These are phyloP conservation scores for Oreotrochilus melanogaster DNA, from an alignment of 2,113 vertebrate species.

Conservation along the genomic window DNA sequence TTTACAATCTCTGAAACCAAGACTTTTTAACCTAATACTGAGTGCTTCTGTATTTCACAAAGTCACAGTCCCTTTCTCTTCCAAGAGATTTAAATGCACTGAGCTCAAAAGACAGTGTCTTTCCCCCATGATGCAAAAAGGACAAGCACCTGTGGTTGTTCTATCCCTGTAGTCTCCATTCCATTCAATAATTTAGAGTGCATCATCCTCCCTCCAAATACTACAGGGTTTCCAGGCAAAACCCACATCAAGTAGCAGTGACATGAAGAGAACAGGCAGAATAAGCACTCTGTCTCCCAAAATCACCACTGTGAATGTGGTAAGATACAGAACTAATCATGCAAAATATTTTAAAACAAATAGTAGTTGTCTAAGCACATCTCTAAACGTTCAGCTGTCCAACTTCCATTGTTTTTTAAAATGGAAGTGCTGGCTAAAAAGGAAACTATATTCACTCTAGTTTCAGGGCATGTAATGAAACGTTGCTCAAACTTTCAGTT, in stretches of 20 bases:
- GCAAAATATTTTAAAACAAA: not conserved
- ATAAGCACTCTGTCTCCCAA: not conserved
- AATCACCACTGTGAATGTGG: not conserved
- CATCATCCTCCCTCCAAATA: not conserved
- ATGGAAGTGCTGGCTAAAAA: not conserved
- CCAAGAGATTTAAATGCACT: not conserved
- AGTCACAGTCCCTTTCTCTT: not conserved
- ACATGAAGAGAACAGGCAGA: not conserved
- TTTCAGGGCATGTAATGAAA: not conserved
- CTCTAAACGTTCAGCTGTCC: not conserved
- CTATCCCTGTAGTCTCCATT: not conserved
- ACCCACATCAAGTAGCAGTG: not conserved
- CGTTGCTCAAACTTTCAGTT: not conserved
- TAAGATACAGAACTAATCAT: not conserved
- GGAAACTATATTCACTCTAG: not conserved
- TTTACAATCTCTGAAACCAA: not conserved
- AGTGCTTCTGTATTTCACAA: not conserved
- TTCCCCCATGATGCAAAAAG: not conserved
- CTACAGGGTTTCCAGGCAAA: not conserved
- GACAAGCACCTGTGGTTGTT: not conserved
- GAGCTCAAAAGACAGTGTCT: not conserved
- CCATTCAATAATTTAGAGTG: not conserved
- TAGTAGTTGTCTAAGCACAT: not conserved
- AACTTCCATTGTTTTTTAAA: not conserved
- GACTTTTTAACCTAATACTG: not conserved